Evolutionary conservation across 2,113 vertebrate species (phyloP), one percentile per base, ranked within the genome.

Genomic region (Hemicordylus capensis): DNA sequence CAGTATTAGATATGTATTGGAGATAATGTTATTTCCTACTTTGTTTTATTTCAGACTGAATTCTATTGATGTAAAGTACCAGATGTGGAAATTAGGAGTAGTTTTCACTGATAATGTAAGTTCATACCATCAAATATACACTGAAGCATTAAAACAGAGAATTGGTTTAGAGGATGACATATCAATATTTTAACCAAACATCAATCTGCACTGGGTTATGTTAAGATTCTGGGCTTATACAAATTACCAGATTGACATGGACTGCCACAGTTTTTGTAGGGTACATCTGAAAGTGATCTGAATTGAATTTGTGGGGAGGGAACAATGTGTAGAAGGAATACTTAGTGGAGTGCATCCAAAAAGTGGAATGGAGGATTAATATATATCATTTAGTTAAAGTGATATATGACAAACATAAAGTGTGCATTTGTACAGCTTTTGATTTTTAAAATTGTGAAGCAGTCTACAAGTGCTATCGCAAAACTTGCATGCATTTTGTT

Each of bases 71-170:
- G 98, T 98, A 61, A 99, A 99, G 90, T 99, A 99, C 94, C 98
- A 99, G 95, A 99, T 99, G 94, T 99, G 98, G 98, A 99, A 99
- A 93, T 95, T 99, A 17, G 98, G 98, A 39, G 98, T 99, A 15
- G 98, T 99, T 82, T 99, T 99, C 94, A 99, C 98, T 44, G 98
- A 99, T 93, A 99, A 99, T 20, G 98, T 99, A 96, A 97, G 97
- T 95, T 89, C 31, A 12, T 37, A 15, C 6, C 17, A 37, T 63
- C 9, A 72, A 37, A 74, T 72, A 42, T n/a, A 70, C 39, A 9
- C 2, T 1, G 0, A 3, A 15, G 2, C 15, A 89, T 2, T 51
- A 70, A 84, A 26, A 19, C 1, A 8, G 11, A 79, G 34, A 10
- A 46, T 1, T 54, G 69, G 77, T 17, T n/a, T 3, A 3, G 0